Base-by-base conservation (phyloP, 2,888 invertebrate species). In the Erebia aethiops region DNA sequence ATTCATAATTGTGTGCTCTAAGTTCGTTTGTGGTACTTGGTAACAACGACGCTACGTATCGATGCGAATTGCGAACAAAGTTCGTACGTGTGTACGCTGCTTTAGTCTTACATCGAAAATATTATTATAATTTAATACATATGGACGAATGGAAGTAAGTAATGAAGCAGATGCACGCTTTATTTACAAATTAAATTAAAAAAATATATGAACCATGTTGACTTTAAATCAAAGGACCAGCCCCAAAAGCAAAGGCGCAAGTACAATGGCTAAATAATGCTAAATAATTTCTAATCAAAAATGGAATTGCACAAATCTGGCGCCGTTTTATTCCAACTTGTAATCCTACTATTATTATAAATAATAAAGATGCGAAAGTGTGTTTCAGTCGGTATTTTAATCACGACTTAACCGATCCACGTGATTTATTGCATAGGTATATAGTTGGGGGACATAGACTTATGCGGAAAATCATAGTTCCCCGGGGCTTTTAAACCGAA, bases 81-180 rank as follows among this genome's bases (percentile, higher is more conserved):
- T 35, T 35, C 7, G 35, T 35, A 46, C 46, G 11, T 46, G 46
- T 46, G 13, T 46, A 11, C 46, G 13, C 46, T 46, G 11, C 46
- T 13, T 46, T 46, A 16, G 16, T 16, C 41, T 60, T 60, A 43
- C 16, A 60, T 41, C n/a, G 9, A 41, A 60, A 60, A 60, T n/a
- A 41, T n/a, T 41, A n/a, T 41, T 9, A 58, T 41, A 5, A 41
- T n/a, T 3, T 35, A 41, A 60, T 60, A 9, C 41, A 60, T 43
- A 71, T 71, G 71, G 71, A 73, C 73, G 67, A 71, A 58, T 62
- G 63, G 63, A 69, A 71, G 46, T 70, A 73, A 67, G 64, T 60
- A 61, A 49, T 62, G 49, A 57, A 43, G 52, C 61, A 60, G 65
- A 49, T 11, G 41, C 41, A 51, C 26, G 51, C 16, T 16, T 66